Evolutionary conservation across 2,888 invertebrate genomes (phyloP).

Genomic region (Automeris io): DNA sequence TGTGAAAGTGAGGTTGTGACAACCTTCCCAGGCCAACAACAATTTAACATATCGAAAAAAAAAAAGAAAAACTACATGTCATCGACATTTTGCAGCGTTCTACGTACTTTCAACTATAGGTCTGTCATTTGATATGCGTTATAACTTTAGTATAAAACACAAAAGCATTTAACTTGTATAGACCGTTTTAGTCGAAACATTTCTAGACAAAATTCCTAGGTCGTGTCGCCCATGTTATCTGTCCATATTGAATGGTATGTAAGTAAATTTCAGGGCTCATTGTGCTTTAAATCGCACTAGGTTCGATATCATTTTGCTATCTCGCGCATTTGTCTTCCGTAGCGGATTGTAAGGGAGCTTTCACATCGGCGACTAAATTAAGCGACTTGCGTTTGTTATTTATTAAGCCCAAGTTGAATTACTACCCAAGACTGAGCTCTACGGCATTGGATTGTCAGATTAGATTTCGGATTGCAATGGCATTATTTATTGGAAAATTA

Average conservation of each 20-base stretch:
- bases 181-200: constrained; percentile 4
- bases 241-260: constrained; percentile 17
- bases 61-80: too few relatives aligned
- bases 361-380: constrained; percentile 12
- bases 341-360: constrained; percentile 32
- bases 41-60: too few relatives aligned
- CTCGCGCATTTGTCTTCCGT: constrained; percentile 53
- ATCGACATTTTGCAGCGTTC: too few relatives aligned
- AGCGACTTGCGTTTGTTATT: background rate
- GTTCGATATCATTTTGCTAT: constrained; percentile 50
- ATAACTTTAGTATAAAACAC: too few relatives aligned
- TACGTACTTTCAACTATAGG: too few relatives aligned
- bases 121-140: too few relatives aligned
- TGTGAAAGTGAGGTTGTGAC: too few relatives aligned
- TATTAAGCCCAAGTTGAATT: background rate
- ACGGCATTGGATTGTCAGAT: background rate
- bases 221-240: constrained; percentile 11
- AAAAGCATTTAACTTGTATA: background rate
- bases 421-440: background rate
- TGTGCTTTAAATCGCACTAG: constrained; percentile 45
- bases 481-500: background rate
- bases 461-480: background rate
- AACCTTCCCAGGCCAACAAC: too few relatives aligned
- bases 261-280: constrained; percentile 39
- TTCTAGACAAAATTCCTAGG: constrained; percentile 7